phyloP scores from a whole-genome alignment of 2,888 invertebrate genomes.

The Cheilosia variabilis region DNA sequence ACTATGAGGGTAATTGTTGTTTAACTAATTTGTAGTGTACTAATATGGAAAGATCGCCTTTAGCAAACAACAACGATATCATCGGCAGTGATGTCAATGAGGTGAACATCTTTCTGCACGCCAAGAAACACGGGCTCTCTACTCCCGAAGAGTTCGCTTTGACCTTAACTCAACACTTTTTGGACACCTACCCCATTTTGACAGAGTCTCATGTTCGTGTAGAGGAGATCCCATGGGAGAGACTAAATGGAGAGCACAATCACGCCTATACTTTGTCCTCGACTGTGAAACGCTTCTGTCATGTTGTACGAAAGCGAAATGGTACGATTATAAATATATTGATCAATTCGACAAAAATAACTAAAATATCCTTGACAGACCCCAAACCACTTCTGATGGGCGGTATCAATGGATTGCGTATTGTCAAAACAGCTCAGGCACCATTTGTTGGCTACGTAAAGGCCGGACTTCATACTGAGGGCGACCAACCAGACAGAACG shows the following conservation, averaged over 20 bases:
- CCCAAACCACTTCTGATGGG: slow-evolving; percentile 70
- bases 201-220: slow-evolving; percentile 75
- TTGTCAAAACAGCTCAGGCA: slow-evolving; percentile 76
- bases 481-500: slow-evolving; percentile 76
- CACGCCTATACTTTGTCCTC: slow-evolving; percentile 71
- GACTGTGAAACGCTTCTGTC: slow-evolving; percentile 71
- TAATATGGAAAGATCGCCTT: not conserved
- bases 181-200: slow-evolving; percentile 73
- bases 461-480: slow-evolving; percentile 75
- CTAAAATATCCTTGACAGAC: slow-evolving; percentile 22
- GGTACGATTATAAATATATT: slow-evolving; percentile 34
- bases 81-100: slow-evolving; percentile 77
- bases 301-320: slow-evolving; percentile 74
- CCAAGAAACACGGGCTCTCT: slow-evolving; percentile 69
- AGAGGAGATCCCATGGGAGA: slow-evolving; percentile 73
- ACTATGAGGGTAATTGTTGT: slow-evolving; percentile 74
- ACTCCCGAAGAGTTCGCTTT: slow-evolving; percentile 76
- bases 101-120: slow-evolving; percentile 75
- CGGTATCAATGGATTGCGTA: slow-evolving; percentile 67
- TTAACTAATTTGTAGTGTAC: not conserved
- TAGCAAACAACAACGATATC: slow-evolving; percentile 76
- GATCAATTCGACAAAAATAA: not conserved
- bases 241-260: slow-evolving; percentile 73
- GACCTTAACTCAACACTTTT: slow-evolving; percentile 72
- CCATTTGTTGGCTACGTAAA: slow-evolving; percentile 76